phyloP scores from a whole-genome alignment of 2,797 vertebrate genomes.

The Leuciscus waleckii region DNA sequence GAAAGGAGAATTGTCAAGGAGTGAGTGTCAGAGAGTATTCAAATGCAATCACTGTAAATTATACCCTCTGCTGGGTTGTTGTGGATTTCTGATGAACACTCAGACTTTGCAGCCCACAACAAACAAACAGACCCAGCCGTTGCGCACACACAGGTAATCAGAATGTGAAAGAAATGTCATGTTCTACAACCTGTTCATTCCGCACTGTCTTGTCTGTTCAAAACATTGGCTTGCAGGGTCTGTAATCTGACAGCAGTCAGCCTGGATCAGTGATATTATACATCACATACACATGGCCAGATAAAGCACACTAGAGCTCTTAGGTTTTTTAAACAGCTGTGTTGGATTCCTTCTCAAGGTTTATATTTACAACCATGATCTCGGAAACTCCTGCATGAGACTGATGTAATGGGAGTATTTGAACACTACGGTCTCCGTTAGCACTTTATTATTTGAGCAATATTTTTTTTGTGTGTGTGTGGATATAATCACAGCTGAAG shows the following conservation, averaged over 20 bases:
- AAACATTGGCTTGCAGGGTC: conserved; percentile 12
- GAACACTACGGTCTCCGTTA: not conserved
- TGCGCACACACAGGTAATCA: conserved; percentile 29
- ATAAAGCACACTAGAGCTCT: not conserved
- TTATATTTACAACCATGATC: not conserved
- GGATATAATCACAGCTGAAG: not conserved
- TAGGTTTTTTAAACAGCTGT: not conserved
- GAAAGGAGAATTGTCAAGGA: not conserved
- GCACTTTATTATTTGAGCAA: not conserved
- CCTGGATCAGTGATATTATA: conserved; percentile 34
- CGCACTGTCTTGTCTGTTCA: conserved; percentile 31
- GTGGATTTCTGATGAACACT: conserved; percentile 55
- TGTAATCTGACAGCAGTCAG: conserved; percentile 37
- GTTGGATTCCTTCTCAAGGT: not conserved
- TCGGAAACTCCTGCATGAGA: not conserved
- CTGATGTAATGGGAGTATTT: not conserved
- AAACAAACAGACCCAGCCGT: conserved; percentile 47
- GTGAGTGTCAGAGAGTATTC: conserved; percentile 38
- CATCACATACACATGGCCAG: conserved; percentile 27
- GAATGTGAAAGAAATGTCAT: conserved; percentile 29
- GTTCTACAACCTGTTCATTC: conserved; percentile 29
- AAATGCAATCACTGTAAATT: conserved; percentile 62
- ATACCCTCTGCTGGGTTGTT: conserved; percentile 49
- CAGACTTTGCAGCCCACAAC: conserved; percentile 46
- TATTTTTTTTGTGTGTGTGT: not conserved